Base-by-base conservation (phyloP, 2,113 vertebrate genomes). In the Caranx melampygus region DNA sequence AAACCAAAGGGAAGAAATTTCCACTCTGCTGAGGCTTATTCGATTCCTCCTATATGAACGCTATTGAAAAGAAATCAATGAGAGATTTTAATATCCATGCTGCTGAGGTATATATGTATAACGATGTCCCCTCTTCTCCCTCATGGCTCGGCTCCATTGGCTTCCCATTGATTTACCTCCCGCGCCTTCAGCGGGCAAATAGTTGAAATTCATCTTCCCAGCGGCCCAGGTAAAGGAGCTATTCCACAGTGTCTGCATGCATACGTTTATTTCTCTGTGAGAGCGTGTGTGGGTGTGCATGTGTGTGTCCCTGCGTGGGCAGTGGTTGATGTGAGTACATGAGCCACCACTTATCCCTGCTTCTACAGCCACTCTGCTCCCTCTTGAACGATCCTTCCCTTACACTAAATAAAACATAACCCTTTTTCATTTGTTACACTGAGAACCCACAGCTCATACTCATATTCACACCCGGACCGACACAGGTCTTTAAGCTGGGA, bases 361-460 rank as follows among this genome's bases (percentile, higher is more conserved):
- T 77, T 69, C 78, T 78, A 66, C 78, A 86, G 81, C 81, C 88
- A 86, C 78, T 87, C 71, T 6, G 47, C 75, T 81, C 49, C 81
- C 86, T 89, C 89, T 84, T 80, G 37, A 92, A 80, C 62, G 72
- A 89, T 89, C 86, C 72, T 76, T 83, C 77, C 69, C 59, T 64
- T 78, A 55, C 72, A 81, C 82, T 93, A 92, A 92, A 93, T 94
- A 94, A 94, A 91, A 91, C 89, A 93, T 88, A 68, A 61, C 45
- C 72, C 66, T 86, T 87, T 80, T 87, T 87, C 47, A 86, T 89
- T 81, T 74, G 83, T 90, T 66, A 73, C 44, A 83, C 68, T 34
- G 54, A 82, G 54, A 84, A 82, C 57, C 65, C 55, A 74, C 47
- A 79, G 76, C 78, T 83, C 82, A 77, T 76, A 74, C 77, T 89